A percentile compares a stretch with the other conserved stretches of the same genome.
Conservation (phyloP, 2,888 invertebrate species). For the Calliphora vomitoria region DNA sequence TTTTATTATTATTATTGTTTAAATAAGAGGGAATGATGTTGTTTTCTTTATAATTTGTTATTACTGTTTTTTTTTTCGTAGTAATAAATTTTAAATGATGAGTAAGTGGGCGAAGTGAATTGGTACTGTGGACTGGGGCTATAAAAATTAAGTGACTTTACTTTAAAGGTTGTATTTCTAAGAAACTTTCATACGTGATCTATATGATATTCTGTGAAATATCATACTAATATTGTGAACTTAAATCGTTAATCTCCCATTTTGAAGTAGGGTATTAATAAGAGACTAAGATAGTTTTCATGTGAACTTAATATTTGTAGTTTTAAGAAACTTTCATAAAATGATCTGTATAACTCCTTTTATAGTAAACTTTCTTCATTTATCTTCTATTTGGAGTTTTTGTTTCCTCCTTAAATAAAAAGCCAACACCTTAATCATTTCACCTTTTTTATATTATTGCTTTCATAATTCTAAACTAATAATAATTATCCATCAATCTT, state of each 20-base stretch:
- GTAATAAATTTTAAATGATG: neutral
- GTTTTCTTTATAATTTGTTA: neutral
- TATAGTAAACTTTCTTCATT: too few species aligned
- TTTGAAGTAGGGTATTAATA: too few species aligned
- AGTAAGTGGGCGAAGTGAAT: neutral
- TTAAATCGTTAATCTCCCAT: too few species aligned
- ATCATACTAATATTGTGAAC: too few species aligned
- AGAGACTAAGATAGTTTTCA: too few species aligned
- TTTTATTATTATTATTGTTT: conserved; percentile 14
- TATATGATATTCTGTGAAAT: too few species aligned
- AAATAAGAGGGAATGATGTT: conserved; percentile 10
- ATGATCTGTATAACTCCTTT: too few species aligned
- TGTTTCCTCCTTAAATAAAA: neutral
- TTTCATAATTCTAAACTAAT: neutral
- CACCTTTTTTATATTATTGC: neutral
- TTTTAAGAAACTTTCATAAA: too few species aligned
- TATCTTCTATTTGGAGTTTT: neutral
- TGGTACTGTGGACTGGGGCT: neutral
- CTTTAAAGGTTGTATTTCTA: too few species aligned
- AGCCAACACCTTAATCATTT: conserved; percentile 29
- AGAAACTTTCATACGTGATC: too few species aligned
- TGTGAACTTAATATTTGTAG: too few species aligned
- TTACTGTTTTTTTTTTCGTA: neutral
- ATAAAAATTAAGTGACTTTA: neutral
- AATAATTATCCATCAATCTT: conserved; percentile 49